phyloP scores from a whole-genome alignment of 1,140 invertebrate species.

The Phthorimaea operculella region DNA sequence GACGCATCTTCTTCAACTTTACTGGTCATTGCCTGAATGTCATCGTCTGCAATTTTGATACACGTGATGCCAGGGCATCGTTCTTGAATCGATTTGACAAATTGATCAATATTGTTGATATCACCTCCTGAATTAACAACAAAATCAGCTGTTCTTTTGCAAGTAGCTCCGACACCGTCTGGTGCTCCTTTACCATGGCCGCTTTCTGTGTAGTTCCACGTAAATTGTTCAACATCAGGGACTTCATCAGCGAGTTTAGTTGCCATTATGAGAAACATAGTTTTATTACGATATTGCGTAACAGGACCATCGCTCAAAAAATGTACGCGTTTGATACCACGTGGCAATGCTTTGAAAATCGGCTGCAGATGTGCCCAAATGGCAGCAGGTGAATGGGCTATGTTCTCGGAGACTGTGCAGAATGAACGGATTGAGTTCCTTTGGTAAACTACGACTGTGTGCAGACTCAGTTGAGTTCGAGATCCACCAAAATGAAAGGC shows the following conservation, averaged over 20 bases:
- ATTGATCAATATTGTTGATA: neutral
- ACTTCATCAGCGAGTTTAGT: neutral
- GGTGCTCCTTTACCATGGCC: slow-evolving; percentile 22
- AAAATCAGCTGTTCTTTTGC: slow-evolving; percentile 13
- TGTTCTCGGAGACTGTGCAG: slow-evolving; percentile 6
- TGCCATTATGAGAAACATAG: neutral
- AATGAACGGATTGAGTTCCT: slow-evolving; percentile 9
- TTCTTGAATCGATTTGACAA: no score
- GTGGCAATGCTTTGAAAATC: neutral
- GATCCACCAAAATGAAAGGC: slow-evolving; percentile 33
- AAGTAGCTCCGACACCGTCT: slow-evolving; percentile 14
- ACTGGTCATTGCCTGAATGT: no score
- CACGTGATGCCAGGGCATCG: no score
- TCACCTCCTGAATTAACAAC: neutral
- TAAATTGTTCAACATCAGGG: neutral
- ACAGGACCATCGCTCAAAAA: slow-evolving; percentile 5
- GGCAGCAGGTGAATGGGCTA: slow-evolving; percentile 6
- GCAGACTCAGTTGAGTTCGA: slow-evolving; percentile 23
- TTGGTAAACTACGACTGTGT: slow-evolving; percentile 26
- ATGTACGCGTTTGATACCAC: neutral
- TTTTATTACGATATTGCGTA: slow-evolving; percentile 5
- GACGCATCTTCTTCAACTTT: no score
- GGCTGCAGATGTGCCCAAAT: slow-evolving; percentile 3
- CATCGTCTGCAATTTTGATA: no score
- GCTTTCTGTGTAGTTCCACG: slow-evolving; percentile 19